A percentile compares a stretch with the other conserved stretches of the same genome.
These are phyloP conservation scores for Apodemia zela DNA, from an alignment of 2,888 invertebrate species.

Conservation along the genomic window DNA sequence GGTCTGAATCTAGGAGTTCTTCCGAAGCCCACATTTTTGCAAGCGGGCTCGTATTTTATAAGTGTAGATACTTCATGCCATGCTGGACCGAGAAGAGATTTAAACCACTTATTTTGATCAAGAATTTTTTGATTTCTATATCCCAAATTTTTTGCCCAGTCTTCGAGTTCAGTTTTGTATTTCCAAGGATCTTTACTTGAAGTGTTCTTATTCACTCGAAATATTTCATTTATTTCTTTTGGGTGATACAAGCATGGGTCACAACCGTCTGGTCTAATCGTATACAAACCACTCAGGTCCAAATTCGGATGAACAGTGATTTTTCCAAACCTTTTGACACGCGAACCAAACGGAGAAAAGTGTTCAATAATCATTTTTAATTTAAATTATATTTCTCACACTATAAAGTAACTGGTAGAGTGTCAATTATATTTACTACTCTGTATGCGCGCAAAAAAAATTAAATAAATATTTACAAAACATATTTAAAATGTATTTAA, in stretches of 20 bases:
- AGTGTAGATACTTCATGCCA: slow-evolving; percentile 48
- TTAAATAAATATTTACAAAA: slow-evolving; percentile 11
- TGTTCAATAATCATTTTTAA: slow-evolving; percentile 19
- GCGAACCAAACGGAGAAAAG: slow-evolving; percentile 42
- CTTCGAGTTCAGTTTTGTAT: slow-evolving; percentile 60
- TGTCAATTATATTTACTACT: not conserved
- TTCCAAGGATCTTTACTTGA: slow-evolving; percentile 57
- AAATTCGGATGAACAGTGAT: slow-evolving; percentile 54
- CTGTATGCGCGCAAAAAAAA: not conserved
- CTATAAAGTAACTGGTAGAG: not conserved
- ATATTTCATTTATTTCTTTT: slow-evolving; percentile 42
- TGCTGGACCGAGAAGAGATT: slow-evolving; percentile 56
- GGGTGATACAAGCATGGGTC: slow-evolving; percentile 60
- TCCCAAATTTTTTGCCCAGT: slow-evolving; percentile 63
- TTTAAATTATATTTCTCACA: not conserved
- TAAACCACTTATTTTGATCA: slow-evolving; percentile 44
- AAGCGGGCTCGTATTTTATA: slow-evolving; percentile 43
- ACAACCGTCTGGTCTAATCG: slow-evolving; percentile 44
- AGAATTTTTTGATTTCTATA: slow-evolving; percentile 61
- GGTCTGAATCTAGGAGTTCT: slow-evolving; percentile 45
- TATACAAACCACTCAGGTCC: slow-evolving; percentile 53
- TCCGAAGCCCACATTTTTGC: slow-evolving; percentile 59
- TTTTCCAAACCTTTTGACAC: slow-evolving; percentile 48
- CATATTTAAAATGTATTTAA: no score
- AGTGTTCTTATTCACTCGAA: slow-evolving; percentile 38